Evolutionary conservation across 2,113 vertebrate species (phyloP).

Genomic region (Neotragus moschatus): DNA sequence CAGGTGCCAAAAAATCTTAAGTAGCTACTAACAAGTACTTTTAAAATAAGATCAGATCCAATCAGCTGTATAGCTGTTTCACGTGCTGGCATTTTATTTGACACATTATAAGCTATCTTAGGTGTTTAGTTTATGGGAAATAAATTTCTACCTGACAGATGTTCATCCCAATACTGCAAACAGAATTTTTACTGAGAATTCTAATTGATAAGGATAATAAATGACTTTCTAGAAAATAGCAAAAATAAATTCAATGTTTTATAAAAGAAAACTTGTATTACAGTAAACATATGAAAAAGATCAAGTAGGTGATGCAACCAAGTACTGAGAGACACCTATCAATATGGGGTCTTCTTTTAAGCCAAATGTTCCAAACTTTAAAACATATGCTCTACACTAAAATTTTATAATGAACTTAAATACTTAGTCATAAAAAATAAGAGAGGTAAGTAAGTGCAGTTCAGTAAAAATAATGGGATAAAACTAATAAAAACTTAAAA

Average conservation of each 20-base stretch:
- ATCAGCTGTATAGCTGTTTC: neutral
- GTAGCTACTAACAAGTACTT: neutral
- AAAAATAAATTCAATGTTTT: constrained; percentile 10
- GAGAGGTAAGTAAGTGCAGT: neutral
- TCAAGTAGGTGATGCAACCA: neutral
- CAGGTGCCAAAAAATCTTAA: neutral
- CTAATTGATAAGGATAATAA: neutral
- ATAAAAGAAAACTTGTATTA: neutral
- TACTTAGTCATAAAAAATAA: neutral
- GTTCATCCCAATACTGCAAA: neutral
- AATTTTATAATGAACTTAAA: neutral
- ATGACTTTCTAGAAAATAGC: neutral
- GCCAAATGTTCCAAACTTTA: neutral
- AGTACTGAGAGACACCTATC: neutral
- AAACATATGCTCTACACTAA: neutral
- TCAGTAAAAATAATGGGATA: neutral
- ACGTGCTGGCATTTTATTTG: neutral
- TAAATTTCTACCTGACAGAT: neutral
- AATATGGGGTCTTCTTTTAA: neutral
- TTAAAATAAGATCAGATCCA: neutral
- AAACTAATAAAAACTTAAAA: constrained; percentile 8
- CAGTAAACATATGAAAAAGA: neutral
- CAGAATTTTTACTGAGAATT: neutral
- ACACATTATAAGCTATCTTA: neutral
- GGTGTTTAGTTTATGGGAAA: neutral